Percentiles rank a stretch among this genome's conserved stretches.
These are phyloP conservation scores for Dromiciops gliroides DNA, from an alignment of 2,113 vertebrate species.

Conservation along the genomic window DNA sequence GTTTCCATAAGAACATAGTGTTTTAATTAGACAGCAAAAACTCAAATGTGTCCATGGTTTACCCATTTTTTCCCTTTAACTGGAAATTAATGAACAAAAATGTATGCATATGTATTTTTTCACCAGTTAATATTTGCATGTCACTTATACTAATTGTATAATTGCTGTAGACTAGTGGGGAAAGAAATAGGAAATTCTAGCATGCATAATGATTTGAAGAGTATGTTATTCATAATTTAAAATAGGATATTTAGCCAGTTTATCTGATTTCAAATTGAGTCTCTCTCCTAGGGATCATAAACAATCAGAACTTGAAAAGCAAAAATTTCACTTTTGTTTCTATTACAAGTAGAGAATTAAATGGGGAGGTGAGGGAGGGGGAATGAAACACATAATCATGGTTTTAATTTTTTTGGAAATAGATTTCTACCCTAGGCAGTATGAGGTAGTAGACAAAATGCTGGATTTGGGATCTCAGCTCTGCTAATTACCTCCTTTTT, in stretches of 20 bases:
- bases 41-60: background rate
- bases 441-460: background rate
- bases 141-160: background rate
- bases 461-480: background rate
- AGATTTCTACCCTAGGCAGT: background rate
- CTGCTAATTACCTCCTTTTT: background rate
- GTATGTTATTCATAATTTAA: constrained; percentile 20
- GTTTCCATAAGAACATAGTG: background rate
- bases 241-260: background rate
- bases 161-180: background rate
- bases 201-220: constrained; percentile 20
- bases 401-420: constrained; percentile 37
- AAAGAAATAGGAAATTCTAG: background rate
- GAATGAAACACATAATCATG: background rate
- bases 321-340: constrained; percentile 23
- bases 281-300: constrained; percentile 28
- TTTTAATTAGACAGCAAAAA: constrained; percentile 22
- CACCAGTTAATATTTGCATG: background rate
- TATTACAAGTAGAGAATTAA: constrained; percentile 9
- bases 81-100: constrained; percentile 23
- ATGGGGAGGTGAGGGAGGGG: constrained; percentile 26
- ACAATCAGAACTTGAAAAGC: constrained; percentile 34
- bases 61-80: constrained; percentile 14
- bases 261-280: constrained; percentile 51
- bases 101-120: background rate